phyloP scores from a whole-genome alignment of 1,140 invertebrate species.

The Eueides isabella region DNA sequence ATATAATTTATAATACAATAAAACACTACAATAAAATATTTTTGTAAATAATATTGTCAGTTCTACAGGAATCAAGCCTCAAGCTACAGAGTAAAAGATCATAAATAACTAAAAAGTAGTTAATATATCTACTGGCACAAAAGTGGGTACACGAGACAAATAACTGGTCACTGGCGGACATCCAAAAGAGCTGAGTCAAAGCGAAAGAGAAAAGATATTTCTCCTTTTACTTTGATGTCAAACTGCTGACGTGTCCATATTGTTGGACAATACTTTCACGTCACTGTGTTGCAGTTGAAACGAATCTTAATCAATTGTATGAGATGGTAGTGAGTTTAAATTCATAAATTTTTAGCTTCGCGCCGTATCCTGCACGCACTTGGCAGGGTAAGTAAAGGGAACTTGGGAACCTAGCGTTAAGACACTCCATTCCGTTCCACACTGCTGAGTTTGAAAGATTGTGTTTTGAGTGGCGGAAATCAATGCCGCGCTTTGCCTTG shows the following conservation, averaged over 20 bases:
- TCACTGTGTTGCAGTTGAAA: not conserved
- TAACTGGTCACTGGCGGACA: slow-evolving; percentile 33
- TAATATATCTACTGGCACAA: slow-evolving; percentile 25
- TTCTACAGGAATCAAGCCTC: not conserved
- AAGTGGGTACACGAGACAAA: slow-evolving; percentile 22
- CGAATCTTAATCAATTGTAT: not conserved
- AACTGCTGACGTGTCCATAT: slow-evolving; percentile 5
- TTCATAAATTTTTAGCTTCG: not conserved
- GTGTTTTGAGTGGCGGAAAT: no score
- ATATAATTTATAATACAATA: no score
- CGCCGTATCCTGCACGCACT: no score
- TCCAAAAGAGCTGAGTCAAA: slow-evolving; percentile 29
- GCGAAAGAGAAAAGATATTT: slow-evolving; percentile 17
- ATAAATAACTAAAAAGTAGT: slow-evolving; percentile 25
- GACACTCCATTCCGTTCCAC: no score
- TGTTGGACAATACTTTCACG: not conserved
- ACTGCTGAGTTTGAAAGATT: no score
- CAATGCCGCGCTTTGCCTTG: no score
- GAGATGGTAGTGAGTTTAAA: not conserved
- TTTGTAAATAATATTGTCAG: no score
- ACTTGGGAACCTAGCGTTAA: no score
- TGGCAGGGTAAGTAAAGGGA: no score
- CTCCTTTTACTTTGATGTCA: slow-evolving; percentile 21
- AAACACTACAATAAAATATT: no score
- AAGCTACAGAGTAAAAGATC: not conserved